These are phyloP conservation scores for Hesperophylax magnus DNA, from an alignment of 1,140 invertebrate species.

Conservation along the genomic window DNA sequence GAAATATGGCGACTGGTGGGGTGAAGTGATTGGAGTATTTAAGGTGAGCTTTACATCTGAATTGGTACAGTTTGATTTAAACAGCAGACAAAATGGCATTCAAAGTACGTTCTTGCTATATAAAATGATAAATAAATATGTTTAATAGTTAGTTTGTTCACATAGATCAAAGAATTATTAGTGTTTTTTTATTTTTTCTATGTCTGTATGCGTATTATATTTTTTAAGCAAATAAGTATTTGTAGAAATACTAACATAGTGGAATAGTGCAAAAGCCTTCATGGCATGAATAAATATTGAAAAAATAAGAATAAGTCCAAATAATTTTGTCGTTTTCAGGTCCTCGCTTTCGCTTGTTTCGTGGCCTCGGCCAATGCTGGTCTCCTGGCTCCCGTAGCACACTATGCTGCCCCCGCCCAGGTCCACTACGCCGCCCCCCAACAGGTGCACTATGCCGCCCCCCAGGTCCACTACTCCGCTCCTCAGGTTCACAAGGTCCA, in stretches of 20 bases:
- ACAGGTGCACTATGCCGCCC: not conserved
- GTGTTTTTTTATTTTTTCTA: too few relatives aligned
- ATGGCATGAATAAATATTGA: too few relatives aligned
- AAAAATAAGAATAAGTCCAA: too few relatives aligned
- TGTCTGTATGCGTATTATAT: too few relatives aligned
- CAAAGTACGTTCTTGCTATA: slow-evolving; percentile 32
- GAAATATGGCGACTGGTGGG: not conserved
- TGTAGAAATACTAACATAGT: too few relatives aligned
- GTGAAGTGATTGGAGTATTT: not conserved
- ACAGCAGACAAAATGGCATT: slow-evolving; percentile 41
- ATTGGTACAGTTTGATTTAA: slow-evolving; percentile 10
- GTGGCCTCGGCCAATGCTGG: slow-evolving; percentile 53
- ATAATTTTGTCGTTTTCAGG: slow-evolving; percentile 24
- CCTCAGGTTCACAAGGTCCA: too few relatives aligned
- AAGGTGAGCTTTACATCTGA: slow-evolving; percentile 28
- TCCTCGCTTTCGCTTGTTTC: slow-evolving; percentile 52
- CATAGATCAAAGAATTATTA: too few relatives aligned
- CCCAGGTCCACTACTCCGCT: too few relatives aligned
- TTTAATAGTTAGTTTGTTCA: too few relatives aligned
- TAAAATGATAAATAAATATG: not conserved
- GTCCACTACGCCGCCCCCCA: not conserved
- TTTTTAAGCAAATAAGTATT: too few relatives aligned
- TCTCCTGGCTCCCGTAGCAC: not conserved
- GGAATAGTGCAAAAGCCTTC: too few relatives aligned
- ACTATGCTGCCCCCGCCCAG: slow-evolving; percentile 25